These are phyloP conservation scores for Zosterops lateralis DNA, from an alignment of 2,113 vertebrate genomes.

Conservation along the genomic window DNA sequence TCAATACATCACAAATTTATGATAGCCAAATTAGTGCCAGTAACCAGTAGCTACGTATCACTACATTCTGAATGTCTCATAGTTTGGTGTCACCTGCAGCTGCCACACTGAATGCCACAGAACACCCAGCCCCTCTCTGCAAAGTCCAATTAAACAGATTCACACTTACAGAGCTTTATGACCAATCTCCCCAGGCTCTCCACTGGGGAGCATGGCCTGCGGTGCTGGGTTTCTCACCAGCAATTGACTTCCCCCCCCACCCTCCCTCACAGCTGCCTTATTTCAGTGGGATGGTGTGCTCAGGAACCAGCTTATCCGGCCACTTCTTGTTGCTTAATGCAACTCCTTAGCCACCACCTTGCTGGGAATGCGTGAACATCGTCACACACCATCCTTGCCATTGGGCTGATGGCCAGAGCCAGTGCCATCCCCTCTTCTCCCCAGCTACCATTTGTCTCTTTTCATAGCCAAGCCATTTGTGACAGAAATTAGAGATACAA, in stretches of 20 bases:
- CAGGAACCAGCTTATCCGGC: not conserved
- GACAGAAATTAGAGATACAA: constrained; percentile 12
- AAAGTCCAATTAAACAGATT: not conserved
- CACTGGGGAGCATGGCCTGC: fast-evolving
- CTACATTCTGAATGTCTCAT: not conserved
- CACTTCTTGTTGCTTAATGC: not conserved
- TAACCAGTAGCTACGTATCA: not conserved
- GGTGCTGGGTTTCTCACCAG: not conserved
- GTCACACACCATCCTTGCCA: fast-evolving
- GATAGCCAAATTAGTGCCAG: not conserved
- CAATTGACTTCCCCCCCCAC: not conserved
- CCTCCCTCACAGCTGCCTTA: not conserved
- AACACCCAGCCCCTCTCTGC: not conserved
- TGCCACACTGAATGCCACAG: not conserved
- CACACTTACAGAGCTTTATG: not conserved
- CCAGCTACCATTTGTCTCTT: not conserved
- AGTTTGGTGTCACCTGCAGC: not conserved
- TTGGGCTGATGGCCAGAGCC: not conserved
- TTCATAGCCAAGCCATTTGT: constrained; percentile 13
- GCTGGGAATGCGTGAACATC: fast-evolving
- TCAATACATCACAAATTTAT: not conserved
- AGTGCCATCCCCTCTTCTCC: not conserved
- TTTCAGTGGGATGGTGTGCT: not conserved
- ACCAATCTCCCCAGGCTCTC: not conserved
- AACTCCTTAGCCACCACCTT: not conserved